Base-by-base conservation (phyloP, 2,888 invertebrate genomes). In the Prosapia bicincta region DNA sequence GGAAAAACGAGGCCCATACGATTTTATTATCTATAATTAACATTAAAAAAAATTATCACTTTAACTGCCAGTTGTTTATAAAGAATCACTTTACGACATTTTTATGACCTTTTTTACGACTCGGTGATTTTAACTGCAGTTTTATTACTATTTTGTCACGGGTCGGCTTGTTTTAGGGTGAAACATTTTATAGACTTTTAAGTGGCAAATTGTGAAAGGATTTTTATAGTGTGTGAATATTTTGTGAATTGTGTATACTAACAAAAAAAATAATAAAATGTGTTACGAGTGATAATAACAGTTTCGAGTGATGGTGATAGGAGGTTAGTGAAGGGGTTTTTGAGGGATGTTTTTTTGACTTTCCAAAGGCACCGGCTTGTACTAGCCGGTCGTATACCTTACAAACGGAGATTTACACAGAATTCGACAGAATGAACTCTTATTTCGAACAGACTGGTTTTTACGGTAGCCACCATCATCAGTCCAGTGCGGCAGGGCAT, bases 391-490 rank as follows among this genome's bases (percentile, higher is more conserved):
- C n/a, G 3, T 67, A 67, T 26, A 13, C n/a, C n/a, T 9, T 15
- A 43, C 68, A 26, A 32, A 74, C 74, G 74, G 74, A 74, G 74
- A 74, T 74, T 69, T 74, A 43, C 38, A 74, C 68, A 43, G 74
- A 74, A 54, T 74, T 43, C 74, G 74, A 74, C 54, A 74, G 72
- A 86, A 96, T 96, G 96, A 96, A 96, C 93, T 96, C 96, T 85
- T 97, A 96, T 87, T 97, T 96, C 86, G 96, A 96, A 89, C 96
- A 96, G 89, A 93, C 93, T 86, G 96, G 96, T 86, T 97, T 97
- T 89, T 96, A 97, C 88, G 95, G 96, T 84, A 90, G 92, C 83
- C 95, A 95, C 84, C 92, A 95, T 88, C 92, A 95, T 87, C 89
- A 89, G 85, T 86, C 90, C 83, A 83, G 88, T 80, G 87, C 88